These are phyloP conservation scores for Drosophila albomicans DNA, from an alignment of 1,140 invertebrate species.

Conservation along the genomic window DNA sequence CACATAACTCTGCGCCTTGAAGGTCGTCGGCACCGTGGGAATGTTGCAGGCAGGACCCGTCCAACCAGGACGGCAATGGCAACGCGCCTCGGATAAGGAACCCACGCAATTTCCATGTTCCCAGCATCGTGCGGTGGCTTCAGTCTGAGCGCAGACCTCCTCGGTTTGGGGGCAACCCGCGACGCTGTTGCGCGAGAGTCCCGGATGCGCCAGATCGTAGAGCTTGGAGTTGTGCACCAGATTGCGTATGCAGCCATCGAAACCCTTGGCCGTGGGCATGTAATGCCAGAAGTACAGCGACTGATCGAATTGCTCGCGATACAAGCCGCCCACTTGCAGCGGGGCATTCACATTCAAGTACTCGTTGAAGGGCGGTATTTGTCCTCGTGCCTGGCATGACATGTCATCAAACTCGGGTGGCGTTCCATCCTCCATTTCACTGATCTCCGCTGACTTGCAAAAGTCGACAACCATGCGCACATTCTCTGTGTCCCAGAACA, in stretches of 20 bases:
- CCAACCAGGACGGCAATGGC: constrained; percentile 96
- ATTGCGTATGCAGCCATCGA: constrained; percentile 98
- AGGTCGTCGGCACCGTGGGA: constrained; percentile 94
- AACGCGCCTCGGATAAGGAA: constrained; percentile 93
- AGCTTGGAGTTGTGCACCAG: constrained; percentile 97
- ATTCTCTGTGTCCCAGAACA: constrained; percentile 97
- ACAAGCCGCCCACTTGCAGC: constrained; percentile 96
- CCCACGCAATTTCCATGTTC: constrained; percentile 97
- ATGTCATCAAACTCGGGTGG: constrained; percentile 94
- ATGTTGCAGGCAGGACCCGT: constrained; percentile 94
- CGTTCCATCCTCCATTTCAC: constrained; percentile 94
- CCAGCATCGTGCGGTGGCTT: constrained; percentile 93
- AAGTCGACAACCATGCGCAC: constrained; percentile 96
- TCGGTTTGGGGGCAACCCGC: constrained; percentile 96
- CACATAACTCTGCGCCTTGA: constrained; percentile 96
- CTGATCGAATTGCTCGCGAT: constrained; percentile 94
- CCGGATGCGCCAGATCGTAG: constrained; percentile 96
- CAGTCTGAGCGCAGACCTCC: constrained; percentile 92
- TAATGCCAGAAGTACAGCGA: constrained; percentile 94
- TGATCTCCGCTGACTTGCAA: constrained; percentile 94
- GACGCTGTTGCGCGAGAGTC: constrained; percentile 92
- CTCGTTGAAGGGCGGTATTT: constrained; percentile 97
- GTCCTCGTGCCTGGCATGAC: constrained; percentile 94
- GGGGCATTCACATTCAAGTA: constrained; percentile 98
- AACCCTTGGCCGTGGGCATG: constrained; percentile 94